These are phyloP conservation scores for Myotis pilosus DNA, from an alignment of 2,797 vertebrate genomes.

Conservation along the genomic window DNA sequence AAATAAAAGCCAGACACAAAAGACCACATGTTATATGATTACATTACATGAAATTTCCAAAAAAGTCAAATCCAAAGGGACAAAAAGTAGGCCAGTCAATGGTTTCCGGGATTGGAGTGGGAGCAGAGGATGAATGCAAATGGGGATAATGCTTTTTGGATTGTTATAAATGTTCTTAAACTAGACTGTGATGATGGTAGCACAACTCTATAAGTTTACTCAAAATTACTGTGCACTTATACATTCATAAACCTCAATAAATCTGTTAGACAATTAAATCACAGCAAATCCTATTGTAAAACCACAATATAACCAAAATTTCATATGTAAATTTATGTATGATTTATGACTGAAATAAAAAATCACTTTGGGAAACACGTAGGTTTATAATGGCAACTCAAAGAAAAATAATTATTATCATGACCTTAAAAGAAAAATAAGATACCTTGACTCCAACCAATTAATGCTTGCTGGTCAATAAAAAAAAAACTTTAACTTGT, in stretches of 20 bases:
- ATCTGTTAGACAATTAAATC: not conserved
- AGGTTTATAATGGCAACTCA: not conserved
- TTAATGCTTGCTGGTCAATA: not conserved
- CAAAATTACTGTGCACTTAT: not conserved
- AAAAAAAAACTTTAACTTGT: not conserved
- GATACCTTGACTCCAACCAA: not conserved
- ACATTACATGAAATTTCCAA: not conserved
- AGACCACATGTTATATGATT: not conserved
- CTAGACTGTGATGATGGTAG: not conserved
- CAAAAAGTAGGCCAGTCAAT: not conserved
- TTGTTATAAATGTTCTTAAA: not conserved
- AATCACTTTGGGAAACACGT: not conserved
- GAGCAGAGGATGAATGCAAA: not conserved
- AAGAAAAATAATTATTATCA: not conserved
- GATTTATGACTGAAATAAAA: not conserved
- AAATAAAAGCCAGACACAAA: not conserved
- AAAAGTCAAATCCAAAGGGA: not conserved
- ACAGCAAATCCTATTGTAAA: not conserved
- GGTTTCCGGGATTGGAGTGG: not conserved
- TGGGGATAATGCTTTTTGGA: not conserved
- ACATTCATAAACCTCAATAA: not conserved
- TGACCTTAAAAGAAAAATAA: not conserved
- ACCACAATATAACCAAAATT: not conserved
- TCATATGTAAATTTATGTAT: not conserved
- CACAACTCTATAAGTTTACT: not conserved